Evolutionary conservation across 2,113 vertebrate genomes (phyloP), one percentile per base, ranked within the genome.

Genomic region (Sigmodon hispidus): DNA sequence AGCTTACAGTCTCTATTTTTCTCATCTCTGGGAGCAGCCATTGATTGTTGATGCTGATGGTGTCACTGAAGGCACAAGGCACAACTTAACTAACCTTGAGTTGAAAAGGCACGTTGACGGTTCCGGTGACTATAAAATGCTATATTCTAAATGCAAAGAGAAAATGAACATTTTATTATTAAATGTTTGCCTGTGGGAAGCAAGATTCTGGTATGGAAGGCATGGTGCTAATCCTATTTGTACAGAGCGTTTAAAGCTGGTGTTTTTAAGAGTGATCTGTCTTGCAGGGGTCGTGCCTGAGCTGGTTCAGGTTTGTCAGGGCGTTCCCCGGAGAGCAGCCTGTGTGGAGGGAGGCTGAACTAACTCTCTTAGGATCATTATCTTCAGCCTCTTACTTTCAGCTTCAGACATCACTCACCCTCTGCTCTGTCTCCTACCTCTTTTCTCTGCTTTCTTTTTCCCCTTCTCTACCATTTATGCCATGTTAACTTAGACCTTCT

Each of bases 221-320:
- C 34, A 6, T 26, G 12, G 16, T 5, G 17, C 16, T 45, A 22
- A n/a, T 61, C 11, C 16, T 31, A 7, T 75, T 17, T 12, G 31
- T 13, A 7, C 29, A 88, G 22, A 29, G 9, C 19, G 29, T 79
- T 57, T 72, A 34, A 4, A 50, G 40, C 26, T 50, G 83, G 65
- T 34, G 17, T 9, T 80, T 69, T 65, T 22, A 11, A 69, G 50
- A 80, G 72, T 34, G 29, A n/a, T 43, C 52, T 31, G 0, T 21
- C 12, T 55, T 7, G 61, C 11, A 34, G 0, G 22, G 34, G 7
- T 7, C 43, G 3, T 0, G 26, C 31, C 31, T 22, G 65, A 0
- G 0, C 43, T 13, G 5, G 59, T 22, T 36, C 24, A 17, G 17
- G 31, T 48, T 8, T n/a, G 34, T 63, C 67, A 26, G 76, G 1